Conservation (phyloP, 2,113 vertebrate species). For the Hirundichthys speculiger region DNA sequence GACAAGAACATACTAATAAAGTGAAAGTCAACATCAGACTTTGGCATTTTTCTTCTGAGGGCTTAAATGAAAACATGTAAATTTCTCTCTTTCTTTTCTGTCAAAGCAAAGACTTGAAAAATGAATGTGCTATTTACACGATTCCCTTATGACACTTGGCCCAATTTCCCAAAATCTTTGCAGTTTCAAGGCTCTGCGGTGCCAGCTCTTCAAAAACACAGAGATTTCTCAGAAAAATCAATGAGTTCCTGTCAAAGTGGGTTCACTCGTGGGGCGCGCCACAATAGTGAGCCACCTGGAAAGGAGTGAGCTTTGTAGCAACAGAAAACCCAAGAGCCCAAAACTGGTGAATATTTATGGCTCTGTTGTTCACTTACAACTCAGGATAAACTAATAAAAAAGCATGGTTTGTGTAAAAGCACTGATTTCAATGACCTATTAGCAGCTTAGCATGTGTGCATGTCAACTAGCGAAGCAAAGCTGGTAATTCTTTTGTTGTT, state of each 20-base stretch:
- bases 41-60: slow-evolving; percentile 19
- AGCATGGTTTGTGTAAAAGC: not conserved
- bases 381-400: not conserved
- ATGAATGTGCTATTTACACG: slow-evolving; percentile 60
- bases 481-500: too few relatives aligned
- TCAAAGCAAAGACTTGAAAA: slow-evolving; percentile 24
- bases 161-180: slow-evolving; percentile 25
- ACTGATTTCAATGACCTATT: not conserved
- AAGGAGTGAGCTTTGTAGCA: not conserved
- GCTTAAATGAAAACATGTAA: slow-evolving; percentile 15
- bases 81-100: not conserved
- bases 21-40: slow-evolving; percentile 32
- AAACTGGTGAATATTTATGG: not conserved
- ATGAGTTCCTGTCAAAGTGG: not conserved
- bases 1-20: slow-evolving; percentile 18
- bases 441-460: not conserved
- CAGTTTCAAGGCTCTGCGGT: not conserved
- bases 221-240: not conserved
- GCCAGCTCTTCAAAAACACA: not conserved
- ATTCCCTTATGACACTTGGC: slow-evolving; percentile 14
- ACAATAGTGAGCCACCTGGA: too few relatives aligned
- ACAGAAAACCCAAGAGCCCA: not conserved
- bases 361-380: not conserved
- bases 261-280: not conserved
- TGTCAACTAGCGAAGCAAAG: not conserved